These are phyloP conservation scores for Rhinolophus sinicus DNA, from an alignment of 2,113 vertebrate genomes.

Conservation along the genomic window DNA sequence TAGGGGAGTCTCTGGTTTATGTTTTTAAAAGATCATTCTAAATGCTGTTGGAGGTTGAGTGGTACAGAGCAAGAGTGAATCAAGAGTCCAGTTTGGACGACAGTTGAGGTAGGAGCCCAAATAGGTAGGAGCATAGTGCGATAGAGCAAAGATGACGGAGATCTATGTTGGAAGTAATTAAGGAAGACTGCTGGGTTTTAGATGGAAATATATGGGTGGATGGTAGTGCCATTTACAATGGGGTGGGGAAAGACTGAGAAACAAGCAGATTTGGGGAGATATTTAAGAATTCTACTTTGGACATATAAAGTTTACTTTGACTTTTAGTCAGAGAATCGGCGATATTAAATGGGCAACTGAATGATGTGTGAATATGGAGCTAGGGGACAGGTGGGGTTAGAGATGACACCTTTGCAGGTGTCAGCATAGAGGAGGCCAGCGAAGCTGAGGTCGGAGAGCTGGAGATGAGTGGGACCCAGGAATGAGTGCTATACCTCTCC, in stretches of 20 bases:
- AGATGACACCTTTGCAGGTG: background rate
- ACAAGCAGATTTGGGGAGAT: background rate
- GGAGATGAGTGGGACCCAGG: background rate
- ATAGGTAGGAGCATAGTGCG: background rate
- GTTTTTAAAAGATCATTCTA: background rate
- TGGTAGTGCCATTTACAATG: background rate
- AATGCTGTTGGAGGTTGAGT: background rate
- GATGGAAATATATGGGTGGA: background rate
- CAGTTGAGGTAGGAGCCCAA: background rate
- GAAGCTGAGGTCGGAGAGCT: background rate
- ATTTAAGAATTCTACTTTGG: background rate
- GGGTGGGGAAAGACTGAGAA: background rate
- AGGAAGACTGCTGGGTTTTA: background rate
- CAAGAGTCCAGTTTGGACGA: background rate
- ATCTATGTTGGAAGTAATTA: background rate
- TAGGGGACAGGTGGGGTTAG: background rate
- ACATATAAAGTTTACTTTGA: background rate
- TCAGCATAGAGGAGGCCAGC: background rate
- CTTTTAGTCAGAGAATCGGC: background rate
- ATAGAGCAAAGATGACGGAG: background rate
- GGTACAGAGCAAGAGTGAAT: background rate
- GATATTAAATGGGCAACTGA: background rate
- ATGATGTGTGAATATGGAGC: background rate
- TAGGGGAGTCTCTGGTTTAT: background rate
- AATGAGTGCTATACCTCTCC: accelerated